Base-by-base conservation (phyloP, 2,888 invertebrate genomes). In the Desoria tigrina region DNA sequence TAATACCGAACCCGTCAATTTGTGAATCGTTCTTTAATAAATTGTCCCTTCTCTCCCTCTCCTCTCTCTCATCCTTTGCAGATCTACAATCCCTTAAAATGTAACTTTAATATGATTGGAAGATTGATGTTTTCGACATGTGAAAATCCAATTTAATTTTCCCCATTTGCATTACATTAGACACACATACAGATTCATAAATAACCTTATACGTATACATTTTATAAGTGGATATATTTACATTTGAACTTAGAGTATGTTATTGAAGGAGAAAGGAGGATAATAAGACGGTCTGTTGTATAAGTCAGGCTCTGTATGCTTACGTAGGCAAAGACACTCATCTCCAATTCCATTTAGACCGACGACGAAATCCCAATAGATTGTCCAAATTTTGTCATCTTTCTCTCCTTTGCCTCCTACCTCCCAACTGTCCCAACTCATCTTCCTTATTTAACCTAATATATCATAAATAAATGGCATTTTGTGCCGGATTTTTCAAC, bases 51-150 rank as follows among this genome's bases (percentile, higher is more conserved):
- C 9, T 11, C 9, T 11, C 16, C 16, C 9, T 39, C 16, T 39
- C 39, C 9, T 39, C 16, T 39, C 39, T 39, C 16, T 39, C 16
- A 9, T 39, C 39, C 9, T 16, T 18, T 21, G 6, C 4, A 45
- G 45, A 6, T 9, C 9, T 4, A 21, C 6, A 45, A 16, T n/a
- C 21, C 45, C 45, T 45, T 45, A 45, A 6, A 9, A 59, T 59
- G 60, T 57, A 59, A 60, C 60, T 60, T 67, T 63, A 61, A 56
- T 63, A 65, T 65, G 56, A 66, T 70, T 37, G 58, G 37, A 64
- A 68, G 73, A 73, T 73, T 68, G 73, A 73, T 73, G 70, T 57
- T 63, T 68, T 70, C 61, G 68, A 68, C 69, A 65, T 63, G 57
- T 65, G 62, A 50, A 60, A 68, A 68, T 65, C 63, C 65, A 65